These are phyloP conservation scores for Pomatorhinus ruficollis DNA, from an alignment of 2,113 vertebrate genomes.

Conservation along the genomic window DNA sequence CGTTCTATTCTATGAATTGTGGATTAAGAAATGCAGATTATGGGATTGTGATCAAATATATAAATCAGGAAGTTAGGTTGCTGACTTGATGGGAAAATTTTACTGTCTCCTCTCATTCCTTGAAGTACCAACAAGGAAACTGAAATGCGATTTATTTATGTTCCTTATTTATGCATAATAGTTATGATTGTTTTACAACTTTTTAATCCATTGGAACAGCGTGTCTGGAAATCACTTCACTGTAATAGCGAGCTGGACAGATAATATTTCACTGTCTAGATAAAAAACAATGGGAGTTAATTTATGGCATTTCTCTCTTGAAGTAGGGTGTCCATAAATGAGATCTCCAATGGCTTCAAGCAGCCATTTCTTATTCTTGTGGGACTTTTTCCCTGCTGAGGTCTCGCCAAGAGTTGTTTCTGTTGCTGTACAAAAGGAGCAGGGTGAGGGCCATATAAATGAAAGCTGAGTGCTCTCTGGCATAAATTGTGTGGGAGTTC, in stretches of 20 bases:
- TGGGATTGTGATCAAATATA: background rate
- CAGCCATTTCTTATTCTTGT: slow-evolving; percentile 18
- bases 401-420: background rate
- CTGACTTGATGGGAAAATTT: background rate
- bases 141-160: background rate
- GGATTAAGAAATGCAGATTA: background rate
- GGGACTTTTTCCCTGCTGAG: background rate
- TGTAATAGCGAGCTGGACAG: background rate
- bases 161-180: background rate
- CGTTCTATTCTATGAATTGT: background rate
- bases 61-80: background rate
- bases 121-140: background rate
- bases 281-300: slow-evolving; percentile 30
- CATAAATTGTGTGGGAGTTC: background rate
- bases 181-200: background rate
- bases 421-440: background rate
- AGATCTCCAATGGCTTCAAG: background rate
- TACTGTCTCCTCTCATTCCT: background rate
- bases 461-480: background rate
- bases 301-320: slow-evolving; percentile 10
- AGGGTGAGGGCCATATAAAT: background rate
- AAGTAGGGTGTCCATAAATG: background rate
- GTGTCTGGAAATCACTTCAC: slow-evolving; percentile 28
- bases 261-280: slow-evolving; percentile 32
- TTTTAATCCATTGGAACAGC: background rate